These are phyloP conservation scores for Invenusta paracnida DNA, from an alignment of 2,888 invertebrate species.

Conservation along the genomic window DNA sequence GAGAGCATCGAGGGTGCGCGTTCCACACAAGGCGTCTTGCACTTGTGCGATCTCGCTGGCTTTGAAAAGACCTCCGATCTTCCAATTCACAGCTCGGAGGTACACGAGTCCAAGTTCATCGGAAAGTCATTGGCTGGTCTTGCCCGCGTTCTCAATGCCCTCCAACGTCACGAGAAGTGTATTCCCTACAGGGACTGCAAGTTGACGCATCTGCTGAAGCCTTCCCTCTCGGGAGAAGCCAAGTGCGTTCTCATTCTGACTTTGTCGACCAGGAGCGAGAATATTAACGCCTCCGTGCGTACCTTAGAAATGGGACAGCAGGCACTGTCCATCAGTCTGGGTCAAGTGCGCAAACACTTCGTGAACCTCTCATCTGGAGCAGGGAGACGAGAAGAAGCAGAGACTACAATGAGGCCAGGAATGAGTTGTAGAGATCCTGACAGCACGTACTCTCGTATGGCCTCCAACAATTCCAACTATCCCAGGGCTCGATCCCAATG, in stretches of 20 bases:
- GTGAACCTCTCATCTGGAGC: no score
- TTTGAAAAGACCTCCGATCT: constrained; percentile 28
- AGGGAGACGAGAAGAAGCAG: no score
- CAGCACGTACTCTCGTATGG: no score
- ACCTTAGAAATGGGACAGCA: constrained; percentile 25
- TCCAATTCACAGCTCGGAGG: neutral
- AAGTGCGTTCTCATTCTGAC: constrained; percentile 37
- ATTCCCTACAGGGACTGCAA: constrained; percentile 35
- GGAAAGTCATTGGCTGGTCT: constrained; percentile 35
- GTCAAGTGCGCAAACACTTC: constrained; percentile 12
- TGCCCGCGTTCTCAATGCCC: constrained; percentile 33
- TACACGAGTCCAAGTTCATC: constrained; percentile 34
- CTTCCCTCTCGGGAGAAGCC: constrained; percentile 35
- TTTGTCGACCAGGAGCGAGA: constrained; percentile 10
- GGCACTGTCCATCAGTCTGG: constrained; percentile 3
- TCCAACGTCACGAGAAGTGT: constrained; percentile 3
- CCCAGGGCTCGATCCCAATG: no score
- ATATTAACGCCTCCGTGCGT: constrained; percentile 24
- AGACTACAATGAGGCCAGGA: no score
- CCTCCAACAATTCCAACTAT: no score
- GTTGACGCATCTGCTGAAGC: constrained; percentile 35
- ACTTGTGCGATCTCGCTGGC: constrained; percentile 34
- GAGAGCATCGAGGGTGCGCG: neutral
- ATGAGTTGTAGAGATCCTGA: no score
- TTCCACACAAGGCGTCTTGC: constrained; percentile 29